Base-by-base conservation (phyloP, 2,888 invertebrate genomes). In the Hofmannophila pseudospretella region DNA sequence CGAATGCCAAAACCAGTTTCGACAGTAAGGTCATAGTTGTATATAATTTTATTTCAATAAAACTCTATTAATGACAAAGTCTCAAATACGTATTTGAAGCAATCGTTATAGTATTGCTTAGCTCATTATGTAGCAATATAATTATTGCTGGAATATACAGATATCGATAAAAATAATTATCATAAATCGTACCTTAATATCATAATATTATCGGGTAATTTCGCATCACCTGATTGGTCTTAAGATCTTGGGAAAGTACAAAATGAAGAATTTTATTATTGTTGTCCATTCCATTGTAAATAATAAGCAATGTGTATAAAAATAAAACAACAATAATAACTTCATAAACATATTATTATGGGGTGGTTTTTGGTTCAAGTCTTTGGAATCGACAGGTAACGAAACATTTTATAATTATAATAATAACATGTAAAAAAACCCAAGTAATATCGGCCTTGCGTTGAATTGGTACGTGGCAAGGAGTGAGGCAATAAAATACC, bases 401-500 rank as follows among this genome's bases (percentile, higher is more conserved):
- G 66, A 59, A 57, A 57, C 54, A 60, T 64, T 49, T n/a, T n/a
- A n/a, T n/a, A n/a, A 62, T 65, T 66, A 60, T 23, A 23, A 23
- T 23, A 23, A 8, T 55, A 58, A 49, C 43, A 47, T 54, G 65
- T 69, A 73, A 67, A 68, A 60, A 69, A 57, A 66, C 60, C 68
- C 71, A 74, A 68, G 67, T 68, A 67, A 69, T 74, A 71, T 64
- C 57, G 73, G 72, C 82, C 82, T 84, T 79, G 81, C 65, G 62
- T 74, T 67, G 72, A 68, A 80, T 76, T 70, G 71, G 71, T 69
- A 54, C 64, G 72, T 69, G 67, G 69, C 69, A 67, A 59, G 38
- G 56, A 66, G 69, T 80, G 79, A 70, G 63, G 78, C 76, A 77
- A 78, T 77, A 69, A 75, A 73, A 77, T 76, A 70, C 69, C 70